Evolutionary conservation across 2,888 invertebrate genomes (phyloP).

Genomic region (Thereva nobilitata): DNA sequence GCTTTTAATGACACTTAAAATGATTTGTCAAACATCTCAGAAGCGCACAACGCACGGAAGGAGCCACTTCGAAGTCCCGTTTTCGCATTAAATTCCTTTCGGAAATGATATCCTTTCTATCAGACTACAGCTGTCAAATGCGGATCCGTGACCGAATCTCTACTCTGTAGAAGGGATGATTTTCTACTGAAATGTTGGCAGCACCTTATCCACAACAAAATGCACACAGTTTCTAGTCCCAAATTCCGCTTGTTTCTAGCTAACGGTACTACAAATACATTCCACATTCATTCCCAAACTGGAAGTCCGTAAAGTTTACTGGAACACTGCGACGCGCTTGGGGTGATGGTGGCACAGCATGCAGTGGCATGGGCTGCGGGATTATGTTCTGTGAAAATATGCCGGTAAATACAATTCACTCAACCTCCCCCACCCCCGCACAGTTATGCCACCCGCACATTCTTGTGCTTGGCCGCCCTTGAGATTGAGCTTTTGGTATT

Average conservation of each 20-base stretch:
- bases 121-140: neutral
- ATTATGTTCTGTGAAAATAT: no score
- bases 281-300: no score
- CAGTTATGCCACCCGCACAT: no score
- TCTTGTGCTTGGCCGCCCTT: no score
- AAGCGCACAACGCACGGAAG: constrained; percentile 20
- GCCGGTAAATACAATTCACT: no score
- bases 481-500: no score
- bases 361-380: no score
- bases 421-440: no score
- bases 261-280: no score
- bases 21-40: constrained; percentile 30
- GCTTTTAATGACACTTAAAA: constrained; percentile 32
- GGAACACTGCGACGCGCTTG: no score
- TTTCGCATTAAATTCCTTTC: constrained; percentile 27
- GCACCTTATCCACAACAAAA: constrained; percentile 10
- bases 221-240: neutral
- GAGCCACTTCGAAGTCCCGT: constrained; percentile 20
- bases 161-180: constrained; percentile 10
- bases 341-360: no score
- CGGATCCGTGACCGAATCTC: constrained; percentile 2
- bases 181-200: constrained; percentile 39
- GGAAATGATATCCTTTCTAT: neutral
- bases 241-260: neutral
- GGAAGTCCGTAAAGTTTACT: no score